Base-by-base conservation (phyloP, 2,113 vertebrate species). In the Stegastes partitus region DNA sequence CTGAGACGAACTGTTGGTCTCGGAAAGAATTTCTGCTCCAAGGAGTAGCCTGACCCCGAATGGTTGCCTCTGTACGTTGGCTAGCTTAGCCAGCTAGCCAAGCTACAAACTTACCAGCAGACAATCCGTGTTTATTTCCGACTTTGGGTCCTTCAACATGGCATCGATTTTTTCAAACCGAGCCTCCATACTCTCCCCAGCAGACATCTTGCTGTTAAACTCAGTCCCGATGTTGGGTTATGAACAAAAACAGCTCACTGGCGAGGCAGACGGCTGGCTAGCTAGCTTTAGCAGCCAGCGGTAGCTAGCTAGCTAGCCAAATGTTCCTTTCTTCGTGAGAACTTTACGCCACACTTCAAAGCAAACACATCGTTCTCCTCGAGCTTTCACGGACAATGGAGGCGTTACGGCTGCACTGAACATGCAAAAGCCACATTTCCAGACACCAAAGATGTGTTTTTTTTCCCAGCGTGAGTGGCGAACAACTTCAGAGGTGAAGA, bases 81-180 rank as follows among this genome's bases (percentile, higher is more conserved):
- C 77, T 49, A 72, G n/a, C 37, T 31, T 85, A 83, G 83, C 69
- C 23, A 42, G 76, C 73, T 77, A 81, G 63, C 73, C 73, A 31
- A 44, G 64, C 64, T 63, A 76, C 49, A 83, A 92, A 98, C 97
- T 98, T 94, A 99, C 98, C 97, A 99, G 94, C 87, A 99, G 93
- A 79, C 98, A 98, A 94, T 99, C 98, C 80, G 97, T 97, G 93
- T 99, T 99, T 90, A 99, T 93, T 95, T 99, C 98, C 47, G 97
- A 99, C 84, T 98, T 97, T 77, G 98, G 97, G 86, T 99, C 96
- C 92, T 96, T 96, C 89, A 99, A 90, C 95, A 98, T 96, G 91
- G 95, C 94, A 91, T 99, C 97, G 94, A 99, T 98, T 93, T 98
- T 99, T 70, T 96, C 97, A 93, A 99, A 99, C 1, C 98, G 98